These are phyloP conservation scores for Peromyscus leucopus DNA, from an alignment of 2,113 vertebrate genomes.

Conservation along the genomic window DNA sequence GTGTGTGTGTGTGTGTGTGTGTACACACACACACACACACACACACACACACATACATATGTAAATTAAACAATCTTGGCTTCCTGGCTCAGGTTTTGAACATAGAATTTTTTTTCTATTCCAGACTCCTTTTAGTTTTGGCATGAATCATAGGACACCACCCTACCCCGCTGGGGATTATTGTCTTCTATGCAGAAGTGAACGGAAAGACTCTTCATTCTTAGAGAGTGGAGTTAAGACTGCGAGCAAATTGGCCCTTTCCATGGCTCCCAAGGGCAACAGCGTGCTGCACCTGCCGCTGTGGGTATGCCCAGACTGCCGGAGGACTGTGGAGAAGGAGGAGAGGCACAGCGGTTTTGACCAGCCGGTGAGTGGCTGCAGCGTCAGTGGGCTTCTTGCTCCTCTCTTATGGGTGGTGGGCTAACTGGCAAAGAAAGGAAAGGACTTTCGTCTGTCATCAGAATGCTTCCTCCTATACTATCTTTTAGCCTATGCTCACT, in stretches of 20 bases:
- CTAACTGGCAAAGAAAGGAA: not conserved
- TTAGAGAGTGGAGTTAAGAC: conserved; percentile 91
- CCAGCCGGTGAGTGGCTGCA: conserved; percentile 91
- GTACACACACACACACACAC: not conserved
- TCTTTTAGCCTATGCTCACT: not conserved
- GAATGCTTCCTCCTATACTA: not conserved
- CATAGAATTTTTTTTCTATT: conserved; percentile 66
- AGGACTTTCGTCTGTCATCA: too few species aligned
- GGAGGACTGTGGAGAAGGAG: conserved; percentile 96
- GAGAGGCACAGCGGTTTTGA: conserved; percentile 92
- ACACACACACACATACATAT: not conserved
- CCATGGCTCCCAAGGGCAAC: conserved; percentile 90
- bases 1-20: not conserved
- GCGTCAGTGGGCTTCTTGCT: fast-evolving
- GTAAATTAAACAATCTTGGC: not conserved
- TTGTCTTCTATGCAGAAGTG: conserved; percentile 96
- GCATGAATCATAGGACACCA: conserved; percentile 95
- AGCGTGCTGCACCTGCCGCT: conserved; percentile 95
- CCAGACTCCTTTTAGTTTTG: conserved; percentile 98
- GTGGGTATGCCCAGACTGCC: conserved; percentile 97
- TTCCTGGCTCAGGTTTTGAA: conserved; percentile 66
- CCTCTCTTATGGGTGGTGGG: not conserved
- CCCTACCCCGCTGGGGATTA: conserved; percentile 94
- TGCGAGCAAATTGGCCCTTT: conserved; percentile 90
- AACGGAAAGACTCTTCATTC: conserved; percentile 93